Percentiles rank a stretch among this genome's conserved stretches.
Evolutionary conservation across 2,888 invertebrate genomes (phyloP).

Genomic region (Clusia tigrina): DNA sequence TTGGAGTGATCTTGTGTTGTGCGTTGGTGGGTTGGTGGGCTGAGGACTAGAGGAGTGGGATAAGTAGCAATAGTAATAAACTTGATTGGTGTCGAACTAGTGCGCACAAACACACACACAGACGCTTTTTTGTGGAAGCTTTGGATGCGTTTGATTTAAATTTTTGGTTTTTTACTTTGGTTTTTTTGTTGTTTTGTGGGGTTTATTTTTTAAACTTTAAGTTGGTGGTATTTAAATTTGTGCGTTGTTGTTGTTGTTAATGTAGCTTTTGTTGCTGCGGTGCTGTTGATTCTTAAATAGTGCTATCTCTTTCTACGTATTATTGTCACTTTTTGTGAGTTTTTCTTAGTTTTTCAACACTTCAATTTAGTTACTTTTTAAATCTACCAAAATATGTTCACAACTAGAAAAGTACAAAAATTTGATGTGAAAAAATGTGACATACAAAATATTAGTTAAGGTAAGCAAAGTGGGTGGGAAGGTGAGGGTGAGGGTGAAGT

Average conservation of each 20-base stretch:
- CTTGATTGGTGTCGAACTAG: neutral
- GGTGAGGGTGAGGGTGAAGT: neutral
- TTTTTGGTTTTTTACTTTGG: too few relatives aligned
- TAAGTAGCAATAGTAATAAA: neutral
- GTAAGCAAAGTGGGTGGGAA: neutral
- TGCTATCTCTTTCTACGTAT: slow-evolving; percentile 28
- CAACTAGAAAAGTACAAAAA: neutral
- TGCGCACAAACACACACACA: slow-evolving; percentile 22
- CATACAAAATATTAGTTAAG: neutral
- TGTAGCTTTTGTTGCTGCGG: slow-evolving; percentile 15
- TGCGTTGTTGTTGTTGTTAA: slow-evolving; percentile 28
- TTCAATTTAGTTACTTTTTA: neutral
- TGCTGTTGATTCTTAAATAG: slow-evolving; percentile 6
- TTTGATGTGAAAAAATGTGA: neutral
- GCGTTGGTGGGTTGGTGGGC: slow-evolving; percentile 24
- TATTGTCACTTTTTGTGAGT: slow-evolving; percentile 53
- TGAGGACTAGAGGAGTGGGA: neutral
- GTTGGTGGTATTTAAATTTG: too few relatives aligned
- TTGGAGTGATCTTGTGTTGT: slow-evolving; percentile 11
- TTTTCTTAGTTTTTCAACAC: slow-evolving; percentile 13
- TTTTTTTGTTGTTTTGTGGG: too few relatives aligned
- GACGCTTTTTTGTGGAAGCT: slow-evolving; percentile 10
- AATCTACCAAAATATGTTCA: neutral
- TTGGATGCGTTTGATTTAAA: slow-evolving; percentile 2
- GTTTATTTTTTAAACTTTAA: too few relatives aligned